Percentiles rank a stretch among this genome's conserved stretches.
phyloP scores from a whole-genome alignment of 2,113 vertebrate species.

The Nycticebus coucang region DNA sequence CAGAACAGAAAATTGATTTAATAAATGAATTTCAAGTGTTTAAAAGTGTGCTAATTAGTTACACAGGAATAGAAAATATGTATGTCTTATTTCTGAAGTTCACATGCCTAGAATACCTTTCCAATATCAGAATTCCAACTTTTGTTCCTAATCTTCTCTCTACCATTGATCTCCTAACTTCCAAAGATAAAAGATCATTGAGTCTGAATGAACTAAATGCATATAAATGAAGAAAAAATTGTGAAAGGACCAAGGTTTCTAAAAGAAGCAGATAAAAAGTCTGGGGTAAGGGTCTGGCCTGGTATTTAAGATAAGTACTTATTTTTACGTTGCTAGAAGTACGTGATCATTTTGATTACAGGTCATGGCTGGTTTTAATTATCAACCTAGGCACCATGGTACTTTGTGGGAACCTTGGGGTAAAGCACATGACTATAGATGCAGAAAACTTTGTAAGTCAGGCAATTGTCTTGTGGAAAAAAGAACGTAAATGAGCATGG shows the following conservation, averaged over 20 bases:
- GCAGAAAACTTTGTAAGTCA: background rate
- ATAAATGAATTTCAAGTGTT: background rate
- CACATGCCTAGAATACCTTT: background rate
- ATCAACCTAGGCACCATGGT: background rate
- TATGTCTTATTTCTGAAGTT: background rate
- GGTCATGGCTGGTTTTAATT: background rate
- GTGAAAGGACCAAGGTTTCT: background rate
- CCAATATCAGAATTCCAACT: background rate
- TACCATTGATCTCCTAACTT: background rate
- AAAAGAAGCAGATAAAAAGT: background rate
- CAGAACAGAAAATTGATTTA: too few species aligned
- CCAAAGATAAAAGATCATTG: background rate
- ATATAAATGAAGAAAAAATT: background rate
- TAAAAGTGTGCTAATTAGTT: background rate
- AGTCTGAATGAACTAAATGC: background rate
- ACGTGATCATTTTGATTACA: background rate
- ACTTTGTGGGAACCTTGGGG: background rate
- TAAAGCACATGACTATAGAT: background rate
- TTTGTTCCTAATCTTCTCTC: background rate
- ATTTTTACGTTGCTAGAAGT: background rate
- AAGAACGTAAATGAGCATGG: background rate
- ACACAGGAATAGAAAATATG: background rate
- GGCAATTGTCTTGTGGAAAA: too few species aligned
- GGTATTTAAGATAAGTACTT: background rate
- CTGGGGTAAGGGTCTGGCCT: background rate